Percentiles rank a stretch among this genome's conserved stretches.
These are phyloP conservation scores for Numenius phaeopus DNA, from an alignment of 2,797 vertebrate genomes.

Conservation along the genomic window DNA sequence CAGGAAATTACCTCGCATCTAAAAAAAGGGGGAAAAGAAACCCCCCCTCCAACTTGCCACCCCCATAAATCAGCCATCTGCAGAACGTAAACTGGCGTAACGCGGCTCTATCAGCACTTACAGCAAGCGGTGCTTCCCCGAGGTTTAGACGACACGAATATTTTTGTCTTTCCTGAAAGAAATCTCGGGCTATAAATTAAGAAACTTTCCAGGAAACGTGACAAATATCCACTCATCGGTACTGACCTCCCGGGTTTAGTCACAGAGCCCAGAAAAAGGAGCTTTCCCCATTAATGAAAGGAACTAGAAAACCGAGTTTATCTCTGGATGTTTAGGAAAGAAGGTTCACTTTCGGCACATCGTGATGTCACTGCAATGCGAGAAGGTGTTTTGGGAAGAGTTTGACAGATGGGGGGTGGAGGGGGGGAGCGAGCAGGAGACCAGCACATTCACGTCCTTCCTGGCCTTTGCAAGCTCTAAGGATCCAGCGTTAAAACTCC, in stretches of 20 bases:
- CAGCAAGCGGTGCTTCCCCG: accelerated
- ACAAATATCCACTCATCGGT: accelerated
- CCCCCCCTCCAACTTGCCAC: background rate
- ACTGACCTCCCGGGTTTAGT: background rate
- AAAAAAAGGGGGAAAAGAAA: background rate
- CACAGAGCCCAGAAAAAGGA: background rate
- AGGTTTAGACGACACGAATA: background rate
- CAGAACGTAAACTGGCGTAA: background rate
- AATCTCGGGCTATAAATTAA: background rate
- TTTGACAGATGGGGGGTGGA: background rate
- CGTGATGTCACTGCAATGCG: accelerated
- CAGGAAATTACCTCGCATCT: background rate
- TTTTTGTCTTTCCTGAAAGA: background rate
- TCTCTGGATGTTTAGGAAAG: background rate
- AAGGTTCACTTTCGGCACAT: background rate
- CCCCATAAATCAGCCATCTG: background rate
- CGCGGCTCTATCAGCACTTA: background rate
- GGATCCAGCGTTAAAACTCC: background rate
- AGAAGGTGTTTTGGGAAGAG: conserved; percentile 30
- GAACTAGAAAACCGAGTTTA: background rate
- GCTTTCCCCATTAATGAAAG: background rate
- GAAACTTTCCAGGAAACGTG: background rate
- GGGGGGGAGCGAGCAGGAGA: background rate
- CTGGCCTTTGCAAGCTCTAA: background rate
- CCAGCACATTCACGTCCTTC: background rate